These are phyloP conservation scores for Hybognathus amarus DNA, from an alignment of 2,797 vertebrate genomes.

Conservation along the genomic window DNA sequence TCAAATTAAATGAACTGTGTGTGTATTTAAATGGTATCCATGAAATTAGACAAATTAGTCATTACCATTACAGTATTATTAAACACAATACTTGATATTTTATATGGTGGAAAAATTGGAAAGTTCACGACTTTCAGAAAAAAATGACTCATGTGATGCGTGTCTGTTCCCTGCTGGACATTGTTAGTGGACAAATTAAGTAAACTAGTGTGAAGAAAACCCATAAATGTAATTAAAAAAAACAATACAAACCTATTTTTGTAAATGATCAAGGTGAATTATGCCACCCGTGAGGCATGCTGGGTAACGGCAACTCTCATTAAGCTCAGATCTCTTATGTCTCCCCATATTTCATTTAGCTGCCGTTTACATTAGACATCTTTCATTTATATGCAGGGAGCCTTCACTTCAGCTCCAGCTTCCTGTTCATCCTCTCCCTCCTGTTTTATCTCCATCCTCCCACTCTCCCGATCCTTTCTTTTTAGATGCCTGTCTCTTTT, in stretches of 20 bases:
- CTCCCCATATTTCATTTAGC: slow-evolving; percentile 51
- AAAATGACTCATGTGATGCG: background rate
- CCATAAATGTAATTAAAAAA: background rate
- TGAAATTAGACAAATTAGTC: background rate
- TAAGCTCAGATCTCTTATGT: slow-evolving; percentile 54
- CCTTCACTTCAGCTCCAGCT: slow-evolving; percentile 40
- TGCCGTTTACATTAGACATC: slow-evolving; percentile 40
- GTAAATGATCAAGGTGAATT: slow-evolving; percentile 45
- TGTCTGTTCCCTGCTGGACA: background rate
- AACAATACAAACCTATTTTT: slow-evolving; percentile 5
- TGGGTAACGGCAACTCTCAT: slow-evolving; percentile 51
- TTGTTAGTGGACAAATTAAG: background rate
- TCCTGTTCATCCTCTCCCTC: slow-evolving; percentile 22
- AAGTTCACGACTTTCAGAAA: background rate
- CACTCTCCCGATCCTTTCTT: slow-evolving; percentile 37
- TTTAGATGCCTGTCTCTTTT: slow-evolving; percentile 47
- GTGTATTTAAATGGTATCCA: background rate
- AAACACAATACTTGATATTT: background rate
- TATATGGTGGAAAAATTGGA: too few species aligned
- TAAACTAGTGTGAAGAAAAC: background rate
- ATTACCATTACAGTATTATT: background rate
- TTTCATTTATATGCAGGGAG: slow-evolving; percentile 50
- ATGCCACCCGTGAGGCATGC: slow-evolving; percentile 46
- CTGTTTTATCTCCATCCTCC: slow-evolving; percentile 45
- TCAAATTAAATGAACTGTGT: background rate